Base-by-base conservation (phyloP, 2,113 vertebrate genomes). In the Podarcis raffonei region DNA sequence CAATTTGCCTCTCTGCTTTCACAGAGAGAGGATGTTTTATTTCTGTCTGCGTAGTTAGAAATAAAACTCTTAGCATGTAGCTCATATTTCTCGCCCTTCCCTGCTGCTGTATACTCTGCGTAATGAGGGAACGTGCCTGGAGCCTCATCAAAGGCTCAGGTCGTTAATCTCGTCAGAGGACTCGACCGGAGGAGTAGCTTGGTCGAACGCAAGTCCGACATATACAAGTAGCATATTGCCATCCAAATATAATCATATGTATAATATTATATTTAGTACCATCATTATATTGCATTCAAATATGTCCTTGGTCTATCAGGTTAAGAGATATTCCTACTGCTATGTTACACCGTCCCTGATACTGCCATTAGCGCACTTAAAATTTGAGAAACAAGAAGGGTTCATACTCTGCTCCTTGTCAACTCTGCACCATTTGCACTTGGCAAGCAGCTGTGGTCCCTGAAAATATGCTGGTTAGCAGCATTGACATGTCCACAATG, bases 401-500 rank as follows among this genome's bases (percentile, higher is more conserved):
- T 78, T 74, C 37, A 23, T 59, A 3, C 30, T 23, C 0, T 0
- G 72, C 57, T 39, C 3, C 48, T 75, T 39, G 32, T 88, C 35
- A 37, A 48, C 25, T 39, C 23, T 25, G 88, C 57, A 32, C 9
- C 27, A 86, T 74, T 72, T 85, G 32, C 0, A 0, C 82, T 76
- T 0, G 0, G 30, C 32, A 23, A 48, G 8, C 57, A 71, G 11
- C 22, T 78, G 81, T 1, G 0, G 2, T 57, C 27, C 37, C 0
- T 0, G 12, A 65, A 2, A 5, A 15, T 0, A 0, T 32, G 12
- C 59, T 77, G 80, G 32, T 57, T 74, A 20, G 6, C 62, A 20
- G 6, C 62, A 62, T 0, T 12, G 35, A 5, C 2, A 1, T 62
- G 88, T 72, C n/a, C 23, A 0, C 0, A 20, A 7, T 6, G 23